Conservation (phyloP, 2,113 vertebrate species). For the Loxodonta africana region DNA sequence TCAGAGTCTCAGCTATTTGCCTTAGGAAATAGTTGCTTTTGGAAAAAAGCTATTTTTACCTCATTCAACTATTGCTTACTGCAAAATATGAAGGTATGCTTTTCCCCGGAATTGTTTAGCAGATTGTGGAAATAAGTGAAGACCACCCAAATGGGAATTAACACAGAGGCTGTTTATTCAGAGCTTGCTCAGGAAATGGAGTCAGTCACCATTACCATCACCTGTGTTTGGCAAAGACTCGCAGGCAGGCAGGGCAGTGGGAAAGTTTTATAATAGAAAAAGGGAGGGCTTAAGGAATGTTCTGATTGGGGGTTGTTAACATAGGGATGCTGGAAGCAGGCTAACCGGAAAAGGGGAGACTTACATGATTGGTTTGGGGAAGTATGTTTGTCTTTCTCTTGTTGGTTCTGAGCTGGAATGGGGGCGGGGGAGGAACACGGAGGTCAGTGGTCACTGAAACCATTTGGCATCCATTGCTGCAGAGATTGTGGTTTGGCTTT, state of each 20-base stretch:
- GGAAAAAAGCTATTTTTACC: not conserved
- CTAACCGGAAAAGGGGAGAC: not conserved
- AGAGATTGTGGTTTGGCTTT: not conserved
- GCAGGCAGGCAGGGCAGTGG: not conserved
- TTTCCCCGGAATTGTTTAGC: not conserved
- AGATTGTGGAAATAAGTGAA: not conserved
- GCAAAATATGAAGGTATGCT: not conserved
- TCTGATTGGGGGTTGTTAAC: not conserved
- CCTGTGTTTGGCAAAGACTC: not conserved
- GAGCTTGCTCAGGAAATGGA: not conserved
- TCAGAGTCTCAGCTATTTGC: not conserved
- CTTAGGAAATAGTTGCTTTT: not conserved
- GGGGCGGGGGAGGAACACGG: not conserved
- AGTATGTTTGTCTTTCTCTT: not conserved
- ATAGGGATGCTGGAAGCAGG: not conserved
- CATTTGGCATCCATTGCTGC: not conserved
- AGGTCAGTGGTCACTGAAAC: no score
- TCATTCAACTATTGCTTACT: not conserved
- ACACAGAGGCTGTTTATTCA: not conserved
- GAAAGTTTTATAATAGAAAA: not conserved
- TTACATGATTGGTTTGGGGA: not conserved
- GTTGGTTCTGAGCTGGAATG: not conserved
- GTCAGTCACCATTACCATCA: not conserved
- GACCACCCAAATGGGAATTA: not conserved
- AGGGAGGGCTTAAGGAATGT: fast-evolving